These are phyloP conservation scores for Andrena hattorfiana DNA, from an alignment of 2,888 invertebrate species.

Conservation along the genomic window DNA sequence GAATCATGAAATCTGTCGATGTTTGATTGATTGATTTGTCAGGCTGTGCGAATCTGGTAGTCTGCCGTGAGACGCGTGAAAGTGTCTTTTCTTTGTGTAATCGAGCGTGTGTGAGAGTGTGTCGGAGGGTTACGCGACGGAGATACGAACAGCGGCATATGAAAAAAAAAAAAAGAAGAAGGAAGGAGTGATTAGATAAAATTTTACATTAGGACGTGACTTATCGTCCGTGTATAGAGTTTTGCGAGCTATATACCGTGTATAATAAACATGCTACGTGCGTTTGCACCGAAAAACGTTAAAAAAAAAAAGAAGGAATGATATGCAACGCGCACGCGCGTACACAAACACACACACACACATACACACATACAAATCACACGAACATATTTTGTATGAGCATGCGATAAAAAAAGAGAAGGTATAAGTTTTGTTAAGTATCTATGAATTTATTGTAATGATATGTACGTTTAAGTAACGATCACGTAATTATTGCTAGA, in stretches of 20 bases:
- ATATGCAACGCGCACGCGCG: constrained; percentile 12
- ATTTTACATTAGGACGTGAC: constrained; percentile 35
- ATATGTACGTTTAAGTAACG: constrained; percentile 79
- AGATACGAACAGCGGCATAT: constrained; percentile 33
- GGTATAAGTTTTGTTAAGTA: constrained; percentile 80
- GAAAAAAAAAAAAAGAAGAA: not conserved
- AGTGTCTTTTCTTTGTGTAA: constrained; percentile 58
- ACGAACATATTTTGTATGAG: constrained; percentile 79
- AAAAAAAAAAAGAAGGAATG: constrained; percentile 17
- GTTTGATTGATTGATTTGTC: constrained; percentile 79
- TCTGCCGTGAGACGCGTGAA: constrained; percentile 74
- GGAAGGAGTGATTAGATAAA: constrained; percentile 14
- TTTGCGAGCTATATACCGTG: constrained; percentile 43
- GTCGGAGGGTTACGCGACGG: constrained; percentile 34
- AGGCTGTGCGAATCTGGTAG: constrained; percentile 84
- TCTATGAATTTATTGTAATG: constrained; percentile 81
- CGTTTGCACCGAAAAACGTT: constrained; percentile 16
- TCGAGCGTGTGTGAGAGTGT: constrained; percentile 42
- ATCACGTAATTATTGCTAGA: constrained; percentile 83
- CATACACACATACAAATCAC: constrained; percentile 59
- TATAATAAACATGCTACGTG: constrained; percentile 36
- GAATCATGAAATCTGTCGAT: constrained; percentile 77
- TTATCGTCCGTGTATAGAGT: constrained; percentile 46
- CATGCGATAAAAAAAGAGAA: constrained; percentile 66
- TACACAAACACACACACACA: constrained; percentile 37